Evolutionary conservation across 2,797 vertebrate species (phyloP).

Genomic region (Macropodus opercularis): DNA sequence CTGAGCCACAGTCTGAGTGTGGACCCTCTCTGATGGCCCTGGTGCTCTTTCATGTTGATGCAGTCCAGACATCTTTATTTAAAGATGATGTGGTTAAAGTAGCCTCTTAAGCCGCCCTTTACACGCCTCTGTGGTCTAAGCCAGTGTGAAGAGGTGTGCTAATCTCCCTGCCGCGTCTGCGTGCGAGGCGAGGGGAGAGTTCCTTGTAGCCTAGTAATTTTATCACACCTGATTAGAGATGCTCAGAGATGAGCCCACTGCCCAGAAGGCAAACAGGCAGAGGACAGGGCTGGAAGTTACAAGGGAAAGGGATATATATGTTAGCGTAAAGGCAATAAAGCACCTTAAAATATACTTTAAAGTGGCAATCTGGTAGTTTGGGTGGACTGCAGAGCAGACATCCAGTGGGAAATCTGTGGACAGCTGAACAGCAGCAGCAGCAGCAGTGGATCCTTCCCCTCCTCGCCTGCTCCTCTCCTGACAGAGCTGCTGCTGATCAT

Average conservation of each 20-base stretch:
- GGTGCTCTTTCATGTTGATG: constrained; percentile 68
- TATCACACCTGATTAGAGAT: constrained; percentile 67
- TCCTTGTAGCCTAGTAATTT: constrained; percentile 57
- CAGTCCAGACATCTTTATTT: constrained; percentile 79
- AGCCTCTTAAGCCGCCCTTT: constrained; percentile 75
- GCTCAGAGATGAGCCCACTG: constrained; percentile 27
- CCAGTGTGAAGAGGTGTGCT: constrained; percentile 75
- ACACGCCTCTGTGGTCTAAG: constrained; percentile 74
- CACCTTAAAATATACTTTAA: constrained; percentile 27
- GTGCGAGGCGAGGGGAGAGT: constrained; percentile 21
- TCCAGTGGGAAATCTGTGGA: constrained; percentile 45
- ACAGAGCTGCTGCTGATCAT: constrained; percentile 68
- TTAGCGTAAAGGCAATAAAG: constrained; percentile 35
- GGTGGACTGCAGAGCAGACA: constrained; percentile 23
- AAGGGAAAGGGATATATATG: constrained; percentile 24
- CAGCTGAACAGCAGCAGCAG: constrained; percentile 41
- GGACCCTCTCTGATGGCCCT: constrained; percentile 29
- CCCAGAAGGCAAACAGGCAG: constrained; percentile 53
- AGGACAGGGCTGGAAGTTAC: constrained; percentile 34
- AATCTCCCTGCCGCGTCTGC: constrained; percentile 69
- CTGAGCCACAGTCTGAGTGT: constrained; percentile 42
- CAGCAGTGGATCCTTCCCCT: constrained; percentile 48
- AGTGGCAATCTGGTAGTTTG: constrained; percentile 21
- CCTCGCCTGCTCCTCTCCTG: constrained; percentile 53
- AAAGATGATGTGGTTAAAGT: constrained; percentile 75